A percentile compares a stretch with the other conserved stretches of the same genome.
Evolutionary conservation across 2,888 invertebrate species (phyloP).

Genomic region (Clusia tigrina): DNA sequence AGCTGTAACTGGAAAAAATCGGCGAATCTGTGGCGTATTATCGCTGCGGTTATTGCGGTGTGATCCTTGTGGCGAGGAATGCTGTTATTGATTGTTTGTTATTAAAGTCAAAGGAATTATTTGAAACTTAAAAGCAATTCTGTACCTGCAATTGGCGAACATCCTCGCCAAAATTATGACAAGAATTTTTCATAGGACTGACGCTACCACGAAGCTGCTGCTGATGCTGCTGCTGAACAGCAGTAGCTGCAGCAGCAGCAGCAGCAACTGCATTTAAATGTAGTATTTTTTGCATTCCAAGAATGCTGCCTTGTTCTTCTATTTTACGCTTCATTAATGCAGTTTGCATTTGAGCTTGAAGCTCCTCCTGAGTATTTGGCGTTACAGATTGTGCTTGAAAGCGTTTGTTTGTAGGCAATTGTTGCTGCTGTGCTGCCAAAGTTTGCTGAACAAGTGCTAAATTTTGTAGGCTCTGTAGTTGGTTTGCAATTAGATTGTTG

Average conservation of each 20-base stretch:
- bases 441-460: slow-evolving; percentile 58
- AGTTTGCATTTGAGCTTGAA: slow-evolving; percentile 61
- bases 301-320: slow-evolving; percentile 53
- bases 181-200: background rate
- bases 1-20: background rate
- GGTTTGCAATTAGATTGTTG: slow-evolving; percentile 55
- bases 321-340: slow-evolving; percentile 61
- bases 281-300: slow-evolving; percentile 51
- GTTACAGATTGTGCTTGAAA: slow-evolving; percentile 24
- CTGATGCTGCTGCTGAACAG: slow-evolving; percentile 36
- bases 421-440: slow-evolving; percentile 50
- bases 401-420: slow-evolving; percentile 40
- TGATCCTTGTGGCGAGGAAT: slow-evolving; percentile 14
- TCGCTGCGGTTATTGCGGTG: slow-evolving; percentile 30
- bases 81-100: slow-evolving; percentile 32
- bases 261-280: slow-evolving; percentile 46
- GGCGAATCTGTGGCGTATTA: slow-evolving; percentile 2
- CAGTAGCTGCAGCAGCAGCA: slow-evolving; percentile 32
- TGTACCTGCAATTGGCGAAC: slow-evolving; percentile 43
- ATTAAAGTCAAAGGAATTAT: slow-evolving; percentile 24
- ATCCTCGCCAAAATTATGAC: slow-evolving; percentile 26
- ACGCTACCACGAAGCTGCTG: slow-evolving; percentile 14
- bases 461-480: slow-evolving; percentile 60
- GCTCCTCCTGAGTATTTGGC: slow-evolving; percentile 56
- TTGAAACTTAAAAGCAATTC: slow-evolving; percentile 39